A percentile compares a stretch with the other conserved stretches of the same genome.
phyloP scores from a whole-genome alignment of 1,140 invertebrate species.

The Drosophila willistoni region DNA sequence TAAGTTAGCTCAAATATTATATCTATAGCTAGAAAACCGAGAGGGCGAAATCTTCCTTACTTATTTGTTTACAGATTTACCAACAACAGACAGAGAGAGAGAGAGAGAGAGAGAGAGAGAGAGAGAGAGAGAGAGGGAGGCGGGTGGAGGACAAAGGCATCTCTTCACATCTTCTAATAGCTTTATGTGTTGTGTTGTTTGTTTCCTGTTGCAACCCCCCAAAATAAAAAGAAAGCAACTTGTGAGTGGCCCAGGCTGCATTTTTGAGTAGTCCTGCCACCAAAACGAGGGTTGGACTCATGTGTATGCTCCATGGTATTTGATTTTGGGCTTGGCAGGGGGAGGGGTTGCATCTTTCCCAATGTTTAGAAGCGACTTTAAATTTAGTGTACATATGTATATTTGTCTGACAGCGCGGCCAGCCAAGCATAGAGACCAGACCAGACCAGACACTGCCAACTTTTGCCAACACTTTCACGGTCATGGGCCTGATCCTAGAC shows the following conservation, averaged over 20 bases:
- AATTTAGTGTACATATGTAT: slow-evolving; percentile 29
- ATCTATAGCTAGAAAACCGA: slow-evolving; percentile 17
- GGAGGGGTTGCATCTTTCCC: slow-evolving; percentile 42
- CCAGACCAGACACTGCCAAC: slow-evolving; percentile 30
- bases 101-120: too few relatives aligned
- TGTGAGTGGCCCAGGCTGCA: slow-evolving; percentile 72
- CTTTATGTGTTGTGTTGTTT: slow-evolving; percentile 34
- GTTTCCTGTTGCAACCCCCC: slow-evolving; percentile 33
- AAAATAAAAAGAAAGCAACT: slow-evolving; percentile 17
- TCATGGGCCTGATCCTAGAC: slow-evolving; percentile 38
- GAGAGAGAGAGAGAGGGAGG: too few relatives aligned
- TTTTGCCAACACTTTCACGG: slow-evolving; percentile 63
- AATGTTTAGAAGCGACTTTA: slow-evolving; percentile 72
- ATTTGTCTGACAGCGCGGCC: slow-evolving; percentile 51
- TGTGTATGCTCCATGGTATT: slow-evolving; percentile 42
- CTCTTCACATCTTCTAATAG: slow-evolving; percentile 45
- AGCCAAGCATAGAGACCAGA: slow-evolving; percentile 44
- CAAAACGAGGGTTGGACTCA: slow-evolving; percentile 22
- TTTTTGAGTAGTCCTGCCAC: slow-evolving; percentile 53
- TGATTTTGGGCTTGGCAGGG: slow-evolving; percentile 46
- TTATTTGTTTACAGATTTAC: slow-evolving; percentile 74
- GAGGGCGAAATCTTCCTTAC: slow-evolving; percentile 15
- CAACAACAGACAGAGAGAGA: slow-evolving; percentile 17
- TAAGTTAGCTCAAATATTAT: slow-evolving; percentile 59
- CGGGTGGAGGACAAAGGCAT: too few relatives aligned